Conservation (phyloP, 2,888 invertebrate species). For the Drosophila anceps region DNA sequence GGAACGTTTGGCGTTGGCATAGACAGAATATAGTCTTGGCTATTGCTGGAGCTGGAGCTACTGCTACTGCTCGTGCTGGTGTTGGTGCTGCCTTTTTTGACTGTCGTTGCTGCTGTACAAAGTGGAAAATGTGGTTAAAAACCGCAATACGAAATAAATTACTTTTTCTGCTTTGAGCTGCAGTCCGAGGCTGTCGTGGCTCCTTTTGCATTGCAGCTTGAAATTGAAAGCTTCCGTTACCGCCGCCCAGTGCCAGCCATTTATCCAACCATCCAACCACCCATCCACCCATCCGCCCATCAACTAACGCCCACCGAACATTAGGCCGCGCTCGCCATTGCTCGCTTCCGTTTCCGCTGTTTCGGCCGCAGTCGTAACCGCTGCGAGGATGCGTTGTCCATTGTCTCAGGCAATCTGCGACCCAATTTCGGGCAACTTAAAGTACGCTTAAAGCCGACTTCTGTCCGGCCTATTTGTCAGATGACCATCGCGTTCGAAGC, state of each 20-base stretch:
- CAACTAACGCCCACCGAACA: conserved; percentile 49
- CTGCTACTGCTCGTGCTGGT: not conserved
- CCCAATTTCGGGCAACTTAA: conserved; percentile 62
- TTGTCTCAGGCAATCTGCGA: conserved; percentile 48
- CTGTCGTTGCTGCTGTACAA: conserved; percentile 78
- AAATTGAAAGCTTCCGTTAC: conserved; percentile 79
- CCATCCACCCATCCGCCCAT: conserved; percentile 8
- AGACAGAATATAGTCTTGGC: conserved; percentile 49
- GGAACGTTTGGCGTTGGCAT: conserved; percentile 13
- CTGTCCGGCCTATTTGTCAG: conserved; percentile 68
- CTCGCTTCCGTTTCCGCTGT: conserved; percentile 72
- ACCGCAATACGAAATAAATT: conserved; percentile 81
- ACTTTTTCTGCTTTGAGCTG: conserved; percentile 79
- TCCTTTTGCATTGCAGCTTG: conserved; percentile 69
- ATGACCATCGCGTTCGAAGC: conserved; percentile 18
- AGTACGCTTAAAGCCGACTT: conserved; percentile 63
- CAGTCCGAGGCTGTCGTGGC: conserved; percentile 62
- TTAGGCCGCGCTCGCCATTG: conserved; percentile 75
- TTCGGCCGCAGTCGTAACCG: conserved; percentile 20
- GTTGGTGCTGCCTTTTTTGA: conserved; percentile 53
- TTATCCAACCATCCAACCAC: conserved; percentile 43
- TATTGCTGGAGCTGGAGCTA: not conserved
- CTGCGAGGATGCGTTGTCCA: conserved; percentile 29
- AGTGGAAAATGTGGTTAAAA: conserved; percentile 81
- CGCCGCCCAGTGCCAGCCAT: conserved; percentile 56